These are phyloP conservation scores for Sesamia inferens DNA, from an alignment of 2,888 invertebrate species.

Conservation along the genomic window DNA sequence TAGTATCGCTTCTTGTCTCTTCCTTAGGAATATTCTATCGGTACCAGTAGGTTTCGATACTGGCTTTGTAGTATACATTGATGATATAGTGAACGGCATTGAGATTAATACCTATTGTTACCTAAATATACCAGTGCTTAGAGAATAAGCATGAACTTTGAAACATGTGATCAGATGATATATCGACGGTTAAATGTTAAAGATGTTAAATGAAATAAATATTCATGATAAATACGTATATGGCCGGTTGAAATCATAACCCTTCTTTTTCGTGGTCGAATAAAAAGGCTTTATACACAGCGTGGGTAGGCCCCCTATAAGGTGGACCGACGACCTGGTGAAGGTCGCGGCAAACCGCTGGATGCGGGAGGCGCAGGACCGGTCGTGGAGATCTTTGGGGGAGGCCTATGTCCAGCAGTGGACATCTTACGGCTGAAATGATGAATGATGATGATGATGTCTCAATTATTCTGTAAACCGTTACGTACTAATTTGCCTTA, in stretches of 20 bases:
- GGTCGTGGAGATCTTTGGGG: too few species aligned
- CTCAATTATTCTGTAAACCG: neutral
- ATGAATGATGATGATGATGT: too few species aligned
- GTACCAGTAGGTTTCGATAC: slow-evolving; percentile 33
- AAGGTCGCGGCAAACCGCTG: too few species aligned
- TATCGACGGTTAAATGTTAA: slow-evolving; percentile 43
- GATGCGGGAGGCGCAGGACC: too few species aligned
- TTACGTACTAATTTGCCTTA: neutral
- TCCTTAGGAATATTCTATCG: slow-evolving; percentile 47
- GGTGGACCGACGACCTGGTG: too few species aligned
- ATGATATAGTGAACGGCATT: neutral
- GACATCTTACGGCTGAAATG: too few species aligned
- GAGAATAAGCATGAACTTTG: slow-evolving; percentile 44
- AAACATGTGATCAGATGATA: slow-evolving; percentile 32
- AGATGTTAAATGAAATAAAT: neutral
- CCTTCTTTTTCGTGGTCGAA: neutral
- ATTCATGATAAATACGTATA: neutral
- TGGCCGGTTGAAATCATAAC: neutral
- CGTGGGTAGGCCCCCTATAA: too few species aligned
- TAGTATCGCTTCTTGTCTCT: slow-evolving; percentile 55
- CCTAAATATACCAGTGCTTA: slow-evolving; percentile 52
- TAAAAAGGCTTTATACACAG: neutral
- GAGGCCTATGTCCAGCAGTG: too few species aligned
- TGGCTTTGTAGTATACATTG: slow-evolving; percentile 28
- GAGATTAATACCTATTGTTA: slow-evolving; percentile 7